phyloP scores from a whole-genome alignment of 2,797 vertebrate species.

The Megalops cyprinoides region DNA sequence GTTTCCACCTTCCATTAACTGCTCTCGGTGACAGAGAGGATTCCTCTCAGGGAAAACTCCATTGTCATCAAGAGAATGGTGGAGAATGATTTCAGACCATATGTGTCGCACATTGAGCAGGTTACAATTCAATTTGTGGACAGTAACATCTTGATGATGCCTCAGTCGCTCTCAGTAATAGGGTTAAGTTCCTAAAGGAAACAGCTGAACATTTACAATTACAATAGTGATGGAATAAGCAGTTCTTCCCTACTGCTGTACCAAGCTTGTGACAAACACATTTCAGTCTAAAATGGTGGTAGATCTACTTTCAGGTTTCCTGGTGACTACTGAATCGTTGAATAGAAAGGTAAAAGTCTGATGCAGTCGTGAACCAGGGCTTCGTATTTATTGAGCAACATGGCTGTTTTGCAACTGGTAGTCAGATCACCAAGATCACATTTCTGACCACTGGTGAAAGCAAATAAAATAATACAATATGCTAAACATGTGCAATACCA shows the following conservation, averaged over 20 bases:
- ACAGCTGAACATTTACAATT: background rate
- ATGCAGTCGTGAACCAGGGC: no score
- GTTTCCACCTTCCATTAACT: constrained; percentile 68
- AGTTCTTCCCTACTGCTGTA: background rate
- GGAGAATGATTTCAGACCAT: background rate
- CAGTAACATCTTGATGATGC: background rate
- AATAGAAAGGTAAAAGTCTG: no score
- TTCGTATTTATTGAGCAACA: background rate
- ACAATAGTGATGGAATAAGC: background rate
- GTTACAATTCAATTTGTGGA: background rate
- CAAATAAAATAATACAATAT: background rate
- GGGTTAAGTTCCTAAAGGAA: background rate
- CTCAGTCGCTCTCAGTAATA: background rate
- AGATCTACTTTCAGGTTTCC: background rate
- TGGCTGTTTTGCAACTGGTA: background rate
- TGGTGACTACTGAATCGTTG: background rate
- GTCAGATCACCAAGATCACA: background rate
- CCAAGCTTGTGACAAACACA: background rate
- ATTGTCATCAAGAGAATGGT: constrained; percentile 48
- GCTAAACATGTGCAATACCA: background rate
- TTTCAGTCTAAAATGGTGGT: background rate
- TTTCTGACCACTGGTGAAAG: background rate
- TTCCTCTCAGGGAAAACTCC: constrained; percentile 33
- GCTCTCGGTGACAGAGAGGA: constrained; percentile 51
- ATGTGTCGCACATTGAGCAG: background rate